phyloP scores from a whole-genome alignment of 1,140 invertebrate species.

The Dendrolimus punctatus region DNA sequence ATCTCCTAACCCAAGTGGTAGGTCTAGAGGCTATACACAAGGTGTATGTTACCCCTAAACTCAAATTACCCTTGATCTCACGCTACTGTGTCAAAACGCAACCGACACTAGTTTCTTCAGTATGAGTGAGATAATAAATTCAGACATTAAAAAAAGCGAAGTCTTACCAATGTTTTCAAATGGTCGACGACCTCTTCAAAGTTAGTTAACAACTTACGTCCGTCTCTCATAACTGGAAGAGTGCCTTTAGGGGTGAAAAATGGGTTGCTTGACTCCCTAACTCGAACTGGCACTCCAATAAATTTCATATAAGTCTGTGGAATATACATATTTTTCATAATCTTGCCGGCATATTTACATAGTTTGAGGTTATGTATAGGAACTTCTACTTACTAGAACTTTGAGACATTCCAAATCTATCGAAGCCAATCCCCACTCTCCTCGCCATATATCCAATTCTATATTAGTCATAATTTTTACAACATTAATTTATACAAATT shows the following conservation, averaged over 20 bases:
- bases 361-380: slow-evolving; percentile 33
- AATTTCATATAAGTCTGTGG: slow-evolving; percentile 84
- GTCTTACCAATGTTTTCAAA: slow-evolving; percentile 74
- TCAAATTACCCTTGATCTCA: no score
- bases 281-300: slow-evolving; percentile 77
- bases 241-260: slow-evolving; percentile 77
- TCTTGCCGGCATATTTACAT: slow-evolving; percentile 24
- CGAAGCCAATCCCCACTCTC: slow-evolving; percentile 88
- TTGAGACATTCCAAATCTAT: slow-evolving; percentile 85
- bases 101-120: no score
- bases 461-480: slow-evolving; percentile 58
- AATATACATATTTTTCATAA: slow-evolving; percentile 26
- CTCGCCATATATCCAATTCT: slow-evolving; percentile 84
- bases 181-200: slow-evolving; percentile 78
- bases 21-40: no score
- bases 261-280: slow-evolving; percentile 79
- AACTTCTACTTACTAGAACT: slow-evolving; percentile 76
- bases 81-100: no score
- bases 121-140: no score
- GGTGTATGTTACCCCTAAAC: no score
- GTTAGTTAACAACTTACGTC: slow-evolving; percentile 72
- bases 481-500: slow-evolving; percentile 2
- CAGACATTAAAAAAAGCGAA: slow-evolving; percentile 1
- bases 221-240: slow-evolving; percentile 80
- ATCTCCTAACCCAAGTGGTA: no score